Evolutionary conservation across 2,797 vertebrate genomes (phyloP).

Genomic region (Neomorphus geoffroyi): DNA sequence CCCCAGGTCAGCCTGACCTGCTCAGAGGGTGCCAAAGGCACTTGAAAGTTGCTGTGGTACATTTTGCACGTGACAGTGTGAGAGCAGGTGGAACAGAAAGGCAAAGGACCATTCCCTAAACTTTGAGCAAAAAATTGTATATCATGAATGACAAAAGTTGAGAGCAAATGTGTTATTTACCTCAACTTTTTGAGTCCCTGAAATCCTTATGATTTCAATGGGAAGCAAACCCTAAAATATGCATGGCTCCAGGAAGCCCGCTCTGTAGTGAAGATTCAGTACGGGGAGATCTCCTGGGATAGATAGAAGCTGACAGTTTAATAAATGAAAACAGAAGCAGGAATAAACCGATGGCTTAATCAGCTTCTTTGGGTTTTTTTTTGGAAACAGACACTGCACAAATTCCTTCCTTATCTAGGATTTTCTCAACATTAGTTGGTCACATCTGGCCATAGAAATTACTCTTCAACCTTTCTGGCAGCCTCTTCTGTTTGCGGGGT

Average conservation of each 20-base stretch:
- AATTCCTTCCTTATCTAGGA: neutral
- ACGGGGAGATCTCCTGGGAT: neutral
- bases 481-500: neutral
- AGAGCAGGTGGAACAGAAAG: neutral
- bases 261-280: neutral
- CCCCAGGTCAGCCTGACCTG: neutral
- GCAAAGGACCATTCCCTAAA: neutral
- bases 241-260: neutral
- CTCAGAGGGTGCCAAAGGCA: neutral
- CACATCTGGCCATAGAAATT: neutral
- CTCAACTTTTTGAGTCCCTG: neutral
- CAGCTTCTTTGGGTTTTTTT: neutral
- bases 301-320: slow-evolving; percentile 21
- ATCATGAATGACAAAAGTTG: neutral
- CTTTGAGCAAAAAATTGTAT: neutral
- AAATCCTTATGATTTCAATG: neutral
- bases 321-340: slow-evolving; percentile 27
- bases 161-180: neutral
- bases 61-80: accelerated
- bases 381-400: neutral
- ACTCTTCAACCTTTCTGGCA: neutral
- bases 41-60: neutral
- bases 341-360: slow-evolving; percentile 22
- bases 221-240: neutral
- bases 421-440: neutral